Evolutionary conservation across 2,113 vertebrate species (phyloP), one percentile per base, ranked within the genome.

Genomic region (Oryzias curvinotus): DNA sequence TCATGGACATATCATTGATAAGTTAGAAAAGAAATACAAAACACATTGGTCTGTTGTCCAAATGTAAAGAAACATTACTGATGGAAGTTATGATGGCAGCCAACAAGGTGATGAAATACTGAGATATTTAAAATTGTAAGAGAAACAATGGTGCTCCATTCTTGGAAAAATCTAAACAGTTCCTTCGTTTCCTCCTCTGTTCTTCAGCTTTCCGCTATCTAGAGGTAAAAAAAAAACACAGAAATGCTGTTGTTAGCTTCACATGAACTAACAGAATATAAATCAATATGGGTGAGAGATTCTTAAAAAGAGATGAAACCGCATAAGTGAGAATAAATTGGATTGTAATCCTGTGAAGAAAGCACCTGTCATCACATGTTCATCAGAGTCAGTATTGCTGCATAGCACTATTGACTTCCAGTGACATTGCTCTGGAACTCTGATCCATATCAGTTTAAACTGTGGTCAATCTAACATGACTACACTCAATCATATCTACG

Each of bases 191-290:
- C 52, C 65, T 65, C 62, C 26, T 71, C 59, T 62, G 17, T 68
- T 88, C 92, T 95, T 99, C 95, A 99, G 94, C 96, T 99, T 90
- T 98, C 95, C 63, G 91, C 94, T 92, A 97, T 95, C 97, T 98
- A 91, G 15, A 70, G 68, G 61, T 80, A 55, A 47, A 62, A 30
- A 10, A 51, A 18, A 56, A 3, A 68, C 45, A 36, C 1, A 56
- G 57, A 53, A 58, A 46, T 18, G 63, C 16, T 42, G 45, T 19
- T 14, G 19, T 71, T 67, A 67, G 56, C 0, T 44, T 60, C 5
- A 17, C 45, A 15, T 10, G 42, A 18, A 21, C 60, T 25, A 51
- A 48, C 8, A 61, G 18, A 15, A 57, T 2, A 45, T 26, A 18
- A 12, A 58, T 58, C 6, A 4, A 14, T 17, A 52, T 53, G 36